Conservation (phyloP, 2,113 vertebrate genomes). For the Pterocles orientalis region DNA sequence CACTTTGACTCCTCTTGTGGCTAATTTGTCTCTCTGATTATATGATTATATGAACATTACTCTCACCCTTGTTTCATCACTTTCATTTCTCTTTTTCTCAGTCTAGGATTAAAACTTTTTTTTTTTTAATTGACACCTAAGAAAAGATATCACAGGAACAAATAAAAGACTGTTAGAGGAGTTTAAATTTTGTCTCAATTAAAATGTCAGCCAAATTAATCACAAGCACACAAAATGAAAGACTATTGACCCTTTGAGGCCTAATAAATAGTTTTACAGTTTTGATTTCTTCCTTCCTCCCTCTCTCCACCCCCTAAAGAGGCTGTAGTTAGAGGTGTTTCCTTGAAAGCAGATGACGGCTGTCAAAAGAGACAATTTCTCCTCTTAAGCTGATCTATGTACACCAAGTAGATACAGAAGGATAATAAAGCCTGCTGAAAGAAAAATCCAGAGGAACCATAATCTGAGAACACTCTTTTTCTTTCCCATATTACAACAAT, state of each 20-base stretch:
- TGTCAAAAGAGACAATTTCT: neutral
- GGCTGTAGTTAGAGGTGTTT: neutral
- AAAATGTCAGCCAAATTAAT: slow-evolving; percentile 25
- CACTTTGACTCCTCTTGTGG: neutral
- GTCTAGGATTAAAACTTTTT: neutral
- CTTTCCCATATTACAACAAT: neutral
- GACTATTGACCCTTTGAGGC: neutral
- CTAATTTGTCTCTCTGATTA: slow-evolving; percentile 33
- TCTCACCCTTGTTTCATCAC: neutral
- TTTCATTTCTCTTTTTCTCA: neutral
- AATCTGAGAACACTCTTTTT: neutral
- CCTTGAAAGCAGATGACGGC: neutral
- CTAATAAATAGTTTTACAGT: neutral
- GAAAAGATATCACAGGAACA: neutral
- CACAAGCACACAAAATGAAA: neutral
- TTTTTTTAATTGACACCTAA: neutral
- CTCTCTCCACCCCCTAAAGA: neutral
- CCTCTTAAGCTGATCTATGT: neutral
- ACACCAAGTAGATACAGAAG: neutral
- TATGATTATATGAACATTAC: neutral
- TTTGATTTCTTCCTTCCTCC: neutral
- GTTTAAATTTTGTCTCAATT: neutral
- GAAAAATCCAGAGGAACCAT: neutral
- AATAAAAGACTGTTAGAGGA: neutral
- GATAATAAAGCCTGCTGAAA: neutral